A percentile compares a stretch with the other conserved stretches of the same genome.
phyloP scores from a whole-genome alignment of 2,888 invertebrate species.

The Reticulitermes lucifugus region DNA sequence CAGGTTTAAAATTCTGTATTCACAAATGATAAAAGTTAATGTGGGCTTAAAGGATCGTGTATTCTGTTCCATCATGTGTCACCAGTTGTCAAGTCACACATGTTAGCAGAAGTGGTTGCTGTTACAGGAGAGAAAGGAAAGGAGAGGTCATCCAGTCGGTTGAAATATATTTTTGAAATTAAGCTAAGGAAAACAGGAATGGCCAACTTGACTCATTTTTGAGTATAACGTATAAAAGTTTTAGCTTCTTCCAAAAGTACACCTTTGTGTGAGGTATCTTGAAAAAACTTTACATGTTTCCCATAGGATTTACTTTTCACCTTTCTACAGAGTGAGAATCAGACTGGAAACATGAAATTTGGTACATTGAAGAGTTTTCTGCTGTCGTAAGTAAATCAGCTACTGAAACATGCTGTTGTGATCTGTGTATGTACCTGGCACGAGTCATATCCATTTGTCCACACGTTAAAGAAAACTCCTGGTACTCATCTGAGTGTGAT shows the following conservation, averaged over 20 bases:
- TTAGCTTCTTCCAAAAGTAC: no score
- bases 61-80: no score
- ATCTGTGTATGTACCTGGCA: constrained; percentile 13
- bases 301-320: constrained; percentile 3
- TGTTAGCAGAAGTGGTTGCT: no score
- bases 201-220: background rate
- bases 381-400: constrained; percentile 10
- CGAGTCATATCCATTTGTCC: background rate
- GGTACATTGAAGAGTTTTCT: constrained; percentile 16
- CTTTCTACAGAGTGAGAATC: constrained; percentile 6
- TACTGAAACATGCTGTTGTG: background rate
- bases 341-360: constrained; percentile 23
- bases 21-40: no score
- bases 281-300: background rate
- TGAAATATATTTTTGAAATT: no score
- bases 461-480: background rate
- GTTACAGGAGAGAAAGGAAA: no score
- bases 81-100: no score
- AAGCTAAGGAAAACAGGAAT: background rate
- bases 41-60: no score
- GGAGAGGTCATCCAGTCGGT: no score
- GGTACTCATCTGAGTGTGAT: background rate
- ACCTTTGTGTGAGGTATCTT: no score
- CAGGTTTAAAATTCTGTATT: no score
- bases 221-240: background rate